Evolutionary conservation across 1,140 invertebrate species (phyloP), one percentile per base, ranked within the genome.

Genomic region (Homarus americanus): DNA sequence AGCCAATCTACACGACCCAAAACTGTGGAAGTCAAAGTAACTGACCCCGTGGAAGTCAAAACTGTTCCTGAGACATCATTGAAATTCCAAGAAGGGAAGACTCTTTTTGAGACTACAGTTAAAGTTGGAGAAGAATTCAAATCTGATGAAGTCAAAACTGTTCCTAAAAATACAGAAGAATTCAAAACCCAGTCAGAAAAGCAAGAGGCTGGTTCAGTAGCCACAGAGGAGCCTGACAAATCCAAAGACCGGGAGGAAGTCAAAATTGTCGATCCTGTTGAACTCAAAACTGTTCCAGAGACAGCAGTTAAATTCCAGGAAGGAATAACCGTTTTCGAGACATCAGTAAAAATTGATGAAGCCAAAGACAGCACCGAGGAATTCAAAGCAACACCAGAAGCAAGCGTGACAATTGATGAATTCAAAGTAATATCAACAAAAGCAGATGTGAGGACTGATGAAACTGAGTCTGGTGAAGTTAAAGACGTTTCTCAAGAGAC

Each of bases 31-130:
- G 5, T 58, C 53, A 58, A 58, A 4, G 53, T 58, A 20, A 3
- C 15, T 58, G 69, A 73, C 24, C 66, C 82, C n/a, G 82, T 73
- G 34, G 66, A 83, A 40, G 82, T 83, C 63, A 36, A 69, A 85
- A 72, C 32, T 41, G 66, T 72, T 44, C 66, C 66, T 7, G 58
- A 85, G 40, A 73, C 82, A 32, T 7, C 38, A 69, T 9, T 44
- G 36, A 85, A 85, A 28, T 73, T 49, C 20, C 20, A 85, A 40
- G 82, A 85, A 38, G 82, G 66, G 28, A 85, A 73, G n/a, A 73
- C 66, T 10, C 40, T 73, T 5, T 41, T 49, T 34, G 34, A 85
- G 36, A 44, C 82, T 24, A 20, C 82, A 85, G 66, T 85, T 38
- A 73, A 17, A 44, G n/a, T 85, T 72, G 66, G 82, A 24, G 82